These are phyloP conservation scores for Cygnus atratus DNA, from an alignment of 2,113 vertebrate genomes.

Conservation along the genomic window DNA sequence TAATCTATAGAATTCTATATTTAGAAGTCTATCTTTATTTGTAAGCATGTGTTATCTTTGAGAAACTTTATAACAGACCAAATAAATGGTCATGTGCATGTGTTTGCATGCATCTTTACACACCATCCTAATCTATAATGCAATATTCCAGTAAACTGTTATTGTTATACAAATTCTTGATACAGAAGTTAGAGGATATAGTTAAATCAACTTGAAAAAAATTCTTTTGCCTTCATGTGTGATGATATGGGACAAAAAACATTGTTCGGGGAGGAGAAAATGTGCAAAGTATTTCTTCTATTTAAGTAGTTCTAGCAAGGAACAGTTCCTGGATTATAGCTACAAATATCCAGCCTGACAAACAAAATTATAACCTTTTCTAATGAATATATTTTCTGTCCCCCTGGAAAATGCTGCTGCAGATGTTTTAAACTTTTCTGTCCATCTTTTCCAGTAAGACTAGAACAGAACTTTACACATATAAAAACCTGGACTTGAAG, in stretches of 20 bases:
- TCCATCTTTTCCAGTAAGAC: neutral
- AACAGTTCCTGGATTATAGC: neutral
- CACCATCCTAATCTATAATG: neutral
- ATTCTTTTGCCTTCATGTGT: neutral
- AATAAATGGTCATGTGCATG: neutral
- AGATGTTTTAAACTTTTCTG: neutral
- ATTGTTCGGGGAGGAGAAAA: neutral
- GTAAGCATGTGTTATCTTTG: neutral
- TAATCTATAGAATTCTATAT: neutral
- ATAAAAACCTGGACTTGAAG: neutral
- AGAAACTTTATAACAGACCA: neutral
- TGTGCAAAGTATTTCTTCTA: neutral
- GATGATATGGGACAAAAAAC: neutral
- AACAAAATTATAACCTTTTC: neutral
- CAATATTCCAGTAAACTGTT: neutral
- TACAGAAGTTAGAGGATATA: neutral
- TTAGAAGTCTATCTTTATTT: neutral
- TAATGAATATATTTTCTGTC: neutral
- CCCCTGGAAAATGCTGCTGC: neutral
- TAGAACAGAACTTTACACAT: neutral
- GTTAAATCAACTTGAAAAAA: neutral
- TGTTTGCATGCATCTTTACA: neutral
- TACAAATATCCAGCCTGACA: neutral
- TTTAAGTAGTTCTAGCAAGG: neutral
- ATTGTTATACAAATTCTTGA: neutral